phyloP scores from a whole-genome alignment of 1,140 invertebrate genomes.

The Venustaconcha ellipsiformis region DNA sequence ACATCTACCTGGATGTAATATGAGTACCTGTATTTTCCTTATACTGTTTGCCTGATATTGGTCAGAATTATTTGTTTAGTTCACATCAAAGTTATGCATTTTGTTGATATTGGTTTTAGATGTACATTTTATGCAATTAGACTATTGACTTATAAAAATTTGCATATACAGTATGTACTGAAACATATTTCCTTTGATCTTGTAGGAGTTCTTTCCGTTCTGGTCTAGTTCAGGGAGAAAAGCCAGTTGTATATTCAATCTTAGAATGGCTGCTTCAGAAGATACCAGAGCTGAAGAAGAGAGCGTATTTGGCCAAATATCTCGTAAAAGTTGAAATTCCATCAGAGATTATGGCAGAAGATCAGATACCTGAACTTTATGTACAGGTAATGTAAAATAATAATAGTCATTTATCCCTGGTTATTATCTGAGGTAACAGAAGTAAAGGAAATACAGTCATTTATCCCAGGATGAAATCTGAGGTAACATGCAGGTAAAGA shows the following conservation, averaged over 20 bases:
- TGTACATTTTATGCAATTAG: no score
- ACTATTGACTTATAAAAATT: neutral
- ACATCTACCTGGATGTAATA: no score
- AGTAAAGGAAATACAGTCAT: neutral
- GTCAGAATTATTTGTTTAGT: no score
- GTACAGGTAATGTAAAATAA: conserved; percentile 71
- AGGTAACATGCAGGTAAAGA: neutral
- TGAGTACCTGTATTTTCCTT: no score
- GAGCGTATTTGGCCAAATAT: conserved; percentile 84
- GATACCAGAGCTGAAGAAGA: conserved; percentile 80
- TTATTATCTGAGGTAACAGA: neutral
- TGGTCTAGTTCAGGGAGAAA: conserved; percentile 81
- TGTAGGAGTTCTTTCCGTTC: conserved; percentile 74
- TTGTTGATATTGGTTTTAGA: no score
- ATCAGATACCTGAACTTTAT: conserved; percentile 79
- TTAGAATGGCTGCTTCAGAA: conserved; percentile 83
- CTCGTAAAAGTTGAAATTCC: conserved; percentile 85
- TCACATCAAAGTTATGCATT: no score
- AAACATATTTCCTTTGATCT: conserved; percentile 2
- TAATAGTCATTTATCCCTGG: neutral
- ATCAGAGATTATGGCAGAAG: conserved; percentile 83
- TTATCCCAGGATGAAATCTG: neutral
- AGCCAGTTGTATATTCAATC: conserved; percentile 81
- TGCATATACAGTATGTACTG: neutral
- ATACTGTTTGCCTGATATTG: no score